These are phyloP conservation scores for Megaceryle torquata DNA, from an alignment of 2,113 vertebrate genomes.

Conservation along the genomic window DNA sequence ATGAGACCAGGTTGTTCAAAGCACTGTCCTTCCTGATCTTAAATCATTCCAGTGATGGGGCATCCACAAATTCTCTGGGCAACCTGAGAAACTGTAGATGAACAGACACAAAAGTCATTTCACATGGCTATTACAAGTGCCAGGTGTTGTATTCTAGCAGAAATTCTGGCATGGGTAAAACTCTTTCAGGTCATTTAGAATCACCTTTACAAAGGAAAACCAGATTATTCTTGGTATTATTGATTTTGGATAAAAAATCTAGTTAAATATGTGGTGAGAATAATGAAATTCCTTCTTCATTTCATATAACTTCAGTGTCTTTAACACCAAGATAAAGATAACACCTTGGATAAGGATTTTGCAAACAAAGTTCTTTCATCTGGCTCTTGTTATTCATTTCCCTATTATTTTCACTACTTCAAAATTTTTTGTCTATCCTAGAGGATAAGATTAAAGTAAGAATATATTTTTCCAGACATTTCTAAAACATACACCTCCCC, in stretches of 20 bases:
- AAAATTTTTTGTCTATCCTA: background rate
- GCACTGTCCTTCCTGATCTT: rapidly evolving
- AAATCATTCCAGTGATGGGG: background rate
- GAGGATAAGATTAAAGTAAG: background rate
- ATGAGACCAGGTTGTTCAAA: background rate
- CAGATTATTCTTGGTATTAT: background rate
- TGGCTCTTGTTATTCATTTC: background rate
- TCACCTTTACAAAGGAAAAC: background rate
- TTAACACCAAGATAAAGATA: background rate
- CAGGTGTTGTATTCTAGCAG: background rate
- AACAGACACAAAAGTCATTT: background rate
- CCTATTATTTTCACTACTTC: background rate
- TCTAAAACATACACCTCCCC: background rate
- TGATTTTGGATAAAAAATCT: background rate
- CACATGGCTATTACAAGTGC: background rate
- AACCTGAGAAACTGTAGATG: background rate
- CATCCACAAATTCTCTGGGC: background rate
- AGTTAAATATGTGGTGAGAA: background rate
- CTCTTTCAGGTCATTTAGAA: background rate
- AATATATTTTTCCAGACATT: background rate
- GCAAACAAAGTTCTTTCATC: background rate
- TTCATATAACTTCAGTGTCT: background rate
- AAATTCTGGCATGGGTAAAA: background rate
- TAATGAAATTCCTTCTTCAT: background rate
- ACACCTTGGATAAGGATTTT: background rate